These are phyloP conservation scores for Turritopsis rubra DNA, from an alignment of 30 jellyfish, hydroid and myxozoan genomes.

Conservation along the genomic window DNA sequence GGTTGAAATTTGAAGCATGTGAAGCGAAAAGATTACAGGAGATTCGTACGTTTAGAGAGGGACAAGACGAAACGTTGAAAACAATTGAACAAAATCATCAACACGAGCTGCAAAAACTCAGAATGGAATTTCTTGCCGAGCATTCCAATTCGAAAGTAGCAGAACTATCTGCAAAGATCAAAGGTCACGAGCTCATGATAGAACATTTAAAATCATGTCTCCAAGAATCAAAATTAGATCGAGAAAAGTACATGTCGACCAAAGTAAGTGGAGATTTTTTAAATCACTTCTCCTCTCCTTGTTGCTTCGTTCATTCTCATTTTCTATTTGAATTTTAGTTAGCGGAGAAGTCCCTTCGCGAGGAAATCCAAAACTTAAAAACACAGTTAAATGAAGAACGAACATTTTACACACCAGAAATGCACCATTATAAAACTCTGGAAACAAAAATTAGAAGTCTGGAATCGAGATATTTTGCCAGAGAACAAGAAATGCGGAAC, in stretches of 20 bases:
- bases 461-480: conserved; percentile 33
- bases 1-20: conserved; percentile 18
- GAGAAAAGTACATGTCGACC: conserved; percentile 25
- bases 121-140: conserved; percentile 29
- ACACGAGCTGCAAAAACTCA: conserved; percentile 22
- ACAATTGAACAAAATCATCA: conserved; percentile 7
- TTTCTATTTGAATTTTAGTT: conserved; percentile 9
- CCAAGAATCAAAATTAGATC: conserved; percentile 35
- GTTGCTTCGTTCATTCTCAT: not conserved
- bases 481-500: conserved; percentile 45
- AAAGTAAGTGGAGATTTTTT: conserved; percentile 23
- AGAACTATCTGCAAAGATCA: conserved; percentile 28
- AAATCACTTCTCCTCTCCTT: not conserved
- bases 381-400: conserved; percentile 37
- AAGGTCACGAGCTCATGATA: conserved; percentile 36
- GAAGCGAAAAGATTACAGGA: conserved; percentile 31
- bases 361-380: conserved; percentile 23
- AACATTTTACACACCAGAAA: conserved; percentile 38
- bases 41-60: conserved; percentile 7
- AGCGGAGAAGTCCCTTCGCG: conserved; percentile 35
- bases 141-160: conserved; percentile 47
- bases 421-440: conserved; percentile 33
- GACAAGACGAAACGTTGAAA: conserved; percentile 14
- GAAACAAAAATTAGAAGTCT: conserved; percentile 35
- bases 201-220: conserved; percentile 34